Percentiles rank a stretch among this genome's conserved stretches.
Evolutionary conservation across 1,140 invertebrate genomes (phyloP).

Genomic region (Geopemphigus sp.): DNA sequence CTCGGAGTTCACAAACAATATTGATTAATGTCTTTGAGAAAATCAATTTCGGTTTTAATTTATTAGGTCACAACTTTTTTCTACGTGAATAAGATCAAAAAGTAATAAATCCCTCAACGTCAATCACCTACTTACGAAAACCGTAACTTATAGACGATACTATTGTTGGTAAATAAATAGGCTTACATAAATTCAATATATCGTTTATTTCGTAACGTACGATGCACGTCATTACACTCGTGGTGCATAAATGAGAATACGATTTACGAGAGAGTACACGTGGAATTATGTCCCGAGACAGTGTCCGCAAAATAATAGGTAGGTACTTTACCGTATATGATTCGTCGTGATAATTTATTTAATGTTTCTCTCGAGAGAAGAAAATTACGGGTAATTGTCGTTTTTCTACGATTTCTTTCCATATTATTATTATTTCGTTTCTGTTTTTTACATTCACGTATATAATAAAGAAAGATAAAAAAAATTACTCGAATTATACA

Average conservation of each 20-base stretch:
- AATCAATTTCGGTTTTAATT: too few relatives aligned
- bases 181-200: neutral
- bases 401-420: conserved; percentile 34
- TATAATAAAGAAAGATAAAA: neutral
- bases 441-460: neutral
- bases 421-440: conserved; percentile 15
- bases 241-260: neutral
- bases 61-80: too few relatives aligned
- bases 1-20: too few relatives aligned
- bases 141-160: too few relatives aligned
- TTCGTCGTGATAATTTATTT: conserved; percentile 12
- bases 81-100: too few relatives aligned
- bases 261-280: neutral
- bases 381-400: conserved; percentile 33
- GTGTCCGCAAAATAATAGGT: conserved; percentile 23
- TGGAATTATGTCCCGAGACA: neutral
- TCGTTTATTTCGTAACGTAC: neutral
- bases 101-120: too few relatives aligned
- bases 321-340: neutral
- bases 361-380: conserved; percentile 11
- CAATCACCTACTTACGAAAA: too few relatives aligned
- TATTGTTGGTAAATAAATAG: too few relatives aligned
- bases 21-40: too few relatives aligned
- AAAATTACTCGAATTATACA: conserved; percentile 9
- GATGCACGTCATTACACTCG: neutral